Evolutionary conservation across 2,888 invertebrate species (phyloP), one percentile per base, ranked within the genome.

Genomic region (Clusia tigrina): DNA sequence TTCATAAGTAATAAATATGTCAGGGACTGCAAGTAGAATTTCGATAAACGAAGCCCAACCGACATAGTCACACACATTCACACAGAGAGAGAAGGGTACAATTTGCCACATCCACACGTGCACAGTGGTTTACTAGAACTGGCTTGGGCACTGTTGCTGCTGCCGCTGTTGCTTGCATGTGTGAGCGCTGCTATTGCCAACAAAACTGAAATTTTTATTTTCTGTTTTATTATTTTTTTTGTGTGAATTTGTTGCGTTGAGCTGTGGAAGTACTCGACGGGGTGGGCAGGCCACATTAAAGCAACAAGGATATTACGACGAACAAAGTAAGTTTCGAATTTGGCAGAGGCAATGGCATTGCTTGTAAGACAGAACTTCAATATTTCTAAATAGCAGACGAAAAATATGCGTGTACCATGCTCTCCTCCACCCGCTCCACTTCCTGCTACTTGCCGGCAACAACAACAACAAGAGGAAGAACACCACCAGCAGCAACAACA

Each of bases 1-100:
- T n/a, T 15, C 15, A 42, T 42, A n/a, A 15, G 42, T 42, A 42
- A 42, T 42, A 42, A 42, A 42, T 42, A 42, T 42, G 42, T 42
- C 42, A 42, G 42, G 42, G 15, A 15, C 15, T 17, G n/a, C 15
- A 17, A 42, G 10, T 42, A n/a, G 15, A 2, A 32, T 32, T 32
- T 32, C 32, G 32, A 32, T 6, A 32, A 6, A 32, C 10, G n/a
- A 42, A 6, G 42, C 42, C n/a, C 42, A 42, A 10, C n/a, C n/a
- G n/a, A n/a, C n/a, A n/a, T n/a, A n/a, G n/a, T n/a, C n/a, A n/a
- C n/a, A n/a, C n/a, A n/a, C n/a, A n/a, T n/a, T n/a, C n/a, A n/a
- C n/a, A n/a, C n/a, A n/a, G n/a, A n/a, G n/a, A n/a, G n/a, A n/a
- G n/a, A n/a, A n/a, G n/a, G n/a, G n/a, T n/a, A 42, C 42, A 42